Conservation (phyloP, 2,888 invertebrate species). For the Andrena praecox region DNA sequence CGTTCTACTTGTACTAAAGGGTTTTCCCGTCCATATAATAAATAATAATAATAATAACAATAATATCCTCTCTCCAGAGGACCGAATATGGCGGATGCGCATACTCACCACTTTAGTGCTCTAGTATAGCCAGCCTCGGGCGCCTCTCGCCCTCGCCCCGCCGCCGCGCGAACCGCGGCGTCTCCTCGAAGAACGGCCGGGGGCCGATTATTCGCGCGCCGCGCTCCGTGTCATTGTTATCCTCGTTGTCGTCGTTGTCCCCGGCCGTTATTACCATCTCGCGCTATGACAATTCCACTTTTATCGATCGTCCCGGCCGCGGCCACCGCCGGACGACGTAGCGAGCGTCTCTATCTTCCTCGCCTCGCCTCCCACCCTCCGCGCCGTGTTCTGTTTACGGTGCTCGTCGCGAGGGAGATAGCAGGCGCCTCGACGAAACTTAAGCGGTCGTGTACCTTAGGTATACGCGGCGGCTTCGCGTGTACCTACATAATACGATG, state of each 20-base stretch:
- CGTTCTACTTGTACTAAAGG: too few species aligned
- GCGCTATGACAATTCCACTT: constrained; percentile 76
- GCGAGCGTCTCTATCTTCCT: constrained; percentile 61
- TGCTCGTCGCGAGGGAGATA: constrained; percentile 72
- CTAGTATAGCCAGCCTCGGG: background rate
- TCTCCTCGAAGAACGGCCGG: constrained; percentile 35
- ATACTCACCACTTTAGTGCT: too few species aligned
- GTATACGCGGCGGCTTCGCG: constrained; percentile 73
- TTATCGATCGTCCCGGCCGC: constrained; percentile 71
- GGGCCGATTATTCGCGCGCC: constrained; percentile 56
- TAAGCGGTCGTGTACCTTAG: constrained; percentile 77
- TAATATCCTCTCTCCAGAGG: too few species aligned
- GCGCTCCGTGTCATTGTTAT: constrained; percentile 44
- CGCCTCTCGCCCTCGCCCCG: background rate
- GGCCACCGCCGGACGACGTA: constrained; percentile 57
- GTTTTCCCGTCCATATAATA: too few species aligned
- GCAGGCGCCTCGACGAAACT: constrained; percentile 73
- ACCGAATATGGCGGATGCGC: too few species aligned
- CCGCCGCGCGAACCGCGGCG: background rate
- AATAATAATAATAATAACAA: too few species aligned
- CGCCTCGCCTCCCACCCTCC: constrained; percentile 44
- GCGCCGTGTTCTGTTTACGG: constrained; percentile 68
- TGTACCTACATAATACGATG: constrained; percentile 77
- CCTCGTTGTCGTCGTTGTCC: constrained; percentile 44
- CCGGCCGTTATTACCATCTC: constrained; percentile 72